Evolutionary conservation across 35 echinoderm and acorn worm genomes (phyloP).

Genomic region (Holothuria glaberrima): DNA sequence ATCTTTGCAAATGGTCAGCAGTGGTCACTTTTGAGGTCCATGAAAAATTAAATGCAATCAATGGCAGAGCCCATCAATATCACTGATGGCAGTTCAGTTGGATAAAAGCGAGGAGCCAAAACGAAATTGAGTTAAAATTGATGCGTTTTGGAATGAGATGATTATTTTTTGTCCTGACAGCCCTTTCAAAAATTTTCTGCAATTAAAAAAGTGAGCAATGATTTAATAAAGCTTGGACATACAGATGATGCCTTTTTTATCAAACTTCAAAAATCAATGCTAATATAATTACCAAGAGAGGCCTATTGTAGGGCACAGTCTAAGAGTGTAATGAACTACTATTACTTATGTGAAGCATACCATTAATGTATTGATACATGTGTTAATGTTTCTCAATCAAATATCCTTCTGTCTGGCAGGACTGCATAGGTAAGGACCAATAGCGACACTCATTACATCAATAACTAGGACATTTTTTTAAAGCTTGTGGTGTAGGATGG

Average conservation of each 20-base stretch:
- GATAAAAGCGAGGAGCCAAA: not conserved
- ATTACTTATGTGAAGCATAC: not conserved
- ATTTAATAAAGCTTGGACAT: slow-evolving; percentile 41
- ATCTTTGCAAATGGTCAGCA: too few relatives aligned
- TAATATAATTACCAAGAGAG: not conserved
- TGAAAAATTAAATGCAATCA: not conserved
- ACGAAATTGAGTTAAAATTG: slow-evolving; percentile 39
- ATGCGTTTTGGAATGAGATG: not conserved
- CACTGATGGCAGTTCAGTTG: not conserved
- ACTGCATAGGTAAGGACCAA: too few relatives aligned
- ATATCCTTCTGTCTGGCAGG: too few relatives aligned
- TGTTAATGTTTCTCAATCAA: not conserved
- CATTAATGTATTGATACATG: not conserved
- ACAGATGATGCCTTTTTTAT: slow-evolving; percentile 16
- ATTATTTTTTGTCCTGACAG: slow-evolving; percentile 24
- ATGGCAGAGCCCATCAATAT: slow-evolving; percentile 28
- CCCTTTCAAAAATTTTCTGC: not conserved
- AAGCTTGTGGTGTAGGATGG: too few relatives aligned
- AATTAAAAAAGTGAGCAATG: slow-evolving; percentile 26
- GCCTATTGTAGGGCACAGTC: not conserved
- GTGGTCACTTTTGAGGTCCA: too few relatives aligned
- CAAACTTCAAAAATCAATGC: slow-evolving; percentile 27
- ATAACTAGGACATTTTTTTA: too few relatives aligned
- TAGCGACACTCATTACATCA: too few relatives aligned
- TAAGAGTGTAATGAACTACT: not conserved